These are phyloP conservation scores for Micoletzkya japonica DNA, from an alignment of 2,888 invertebrate species.

Conservation along the genomic window DNA sequence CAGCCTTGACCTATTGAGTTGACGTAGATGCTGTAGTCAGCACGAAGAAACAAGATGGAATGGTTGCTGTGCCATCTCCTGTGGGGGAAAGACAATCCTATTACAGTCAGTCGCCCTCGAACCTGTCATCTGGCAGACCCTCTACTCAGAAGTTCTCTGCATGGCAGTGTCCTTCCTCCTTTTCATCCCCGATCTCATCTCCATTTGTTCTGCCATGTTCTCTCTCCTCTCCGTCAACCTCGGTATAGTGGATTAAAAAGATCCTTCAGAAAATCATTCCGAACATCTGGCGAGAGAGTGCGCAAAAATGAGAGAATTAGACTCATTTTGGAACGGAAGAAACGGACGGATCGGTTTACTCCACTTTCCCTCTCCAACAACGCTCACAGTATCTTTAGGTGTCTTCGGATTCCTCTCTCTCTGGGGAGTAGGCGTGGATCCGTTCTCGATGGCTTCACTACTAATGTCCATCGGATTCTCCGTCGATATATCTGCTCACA, in stretches of 20 bases:
- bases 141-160: slow-evolving; percentile 47
- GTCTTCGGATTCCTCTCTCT: slow-evolving; percentile 49
- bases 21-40: no score
- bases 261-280: neutral
- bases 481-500: slow-evolving; percentile 54
- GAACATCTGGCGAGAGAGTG: neutral
- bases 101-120: slow-evolving; percentile 41
- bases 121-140: slow-evolving; percentile 48
- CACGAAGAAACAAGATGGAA: no score
- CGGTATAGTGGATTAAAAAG: slow-evolving; percentile 26
- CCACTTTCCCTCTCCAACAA: no score
- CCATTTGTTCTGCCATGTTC: slow-evolving; percentile 47
- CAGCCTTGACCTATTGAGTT: no score
- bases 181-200: slow-evolving; percentile 46
- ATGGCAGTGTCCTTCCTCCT: slow-evolving; percentile 48
- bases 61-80: no score
- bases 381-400: neutral
- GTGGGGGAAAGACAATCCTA: neutral
- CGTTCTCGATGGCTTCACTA: slow-evolving; percentile 46
- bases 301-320: neutral
- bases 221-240: slow-evolving; percentile 48
- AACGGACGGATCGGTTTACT: no score
- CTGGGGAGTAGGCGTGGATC: slow-evolving; percentile 51
- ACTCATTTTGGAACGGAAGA: no score
- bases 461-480: slow-evolving; percentile 55